phyloP scores from a whole-genome alignment of 2,797 vertebrate genomes.

The Neostethus bicornis region DNA sequence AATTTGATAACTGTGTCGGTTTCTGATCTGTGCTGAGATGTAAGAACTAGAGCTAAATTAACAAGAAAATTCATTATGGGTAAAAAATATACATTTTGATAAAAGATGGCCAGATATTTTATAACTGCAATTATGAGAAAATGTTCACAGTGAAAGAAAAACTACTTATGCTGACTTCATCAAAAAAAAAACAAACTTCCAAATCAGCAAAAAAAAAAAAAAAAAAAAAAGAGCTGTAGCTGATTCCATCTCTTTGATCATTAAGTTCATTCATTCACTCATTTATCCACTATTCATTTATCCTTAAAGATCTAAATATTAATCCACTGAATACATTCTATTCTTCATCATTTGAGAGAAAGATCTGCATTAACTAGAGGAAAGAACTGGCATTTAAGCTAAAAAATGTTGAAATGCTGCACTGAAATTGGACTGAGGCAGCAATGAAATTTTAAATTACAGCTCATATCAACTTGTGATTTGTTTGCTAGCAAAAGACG shows the following conservation, averaged over 20 bases:
- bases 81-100: not conserved
- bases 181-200: too few species aligned
- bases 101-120: not conserved
- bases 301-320: not conserved
- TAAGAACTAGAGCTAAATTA: not conserved
- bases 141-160: not conserved
- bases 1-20: not conserved
- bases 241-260: too few species aligned
- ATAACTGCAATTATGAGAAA: not conserved
- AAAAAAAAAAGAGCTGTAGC: too few species aligned
- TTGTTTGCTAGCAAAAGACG: not conserved
- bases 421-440: not conserved
- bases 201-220: too few species aligned
- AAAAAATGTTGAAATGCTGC: not conserved
- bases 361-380: not conserved
- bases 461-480: not conserved
- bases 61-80: not conserved
- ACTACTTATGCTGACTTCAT: not conserved
- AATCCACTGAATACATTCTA: not conserved
- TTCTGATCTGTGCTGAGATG: not conserved
- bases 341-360: not conserved
- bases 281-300: too few species aligned
- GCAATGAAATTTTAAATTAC: constrained; percentile 8
- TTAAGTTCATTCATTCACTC: too few species aligned
- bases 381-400: not conserved